Base-by-base conservation (phyloP, 1,140 invertebrate species). In the Drosophila ogumai region DNA sequence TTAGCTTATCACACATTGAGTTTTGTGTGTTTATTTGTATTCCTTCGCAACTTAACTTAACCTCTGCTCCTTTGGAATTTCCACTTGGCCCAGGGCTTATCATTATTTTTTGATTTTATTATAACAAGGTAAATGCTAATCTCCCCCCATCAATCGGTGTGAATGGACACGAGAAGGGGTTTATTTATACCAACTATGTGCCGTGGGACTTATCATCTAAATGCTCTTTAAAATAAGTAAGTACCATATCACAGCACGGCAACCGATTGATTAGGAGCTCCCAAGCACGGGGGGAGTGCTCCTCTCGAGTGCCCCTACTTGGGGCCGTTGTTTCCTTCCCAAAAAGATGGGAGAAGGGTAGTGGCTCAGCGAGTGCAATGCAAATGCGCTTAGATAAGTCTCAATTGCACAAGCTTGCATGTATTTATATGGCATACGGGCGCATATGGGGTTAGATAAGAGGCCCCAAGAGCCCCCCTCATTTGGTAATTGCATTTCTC, bases 361-460 rank as follows among this genome's bases (percentile, higher is more conserved):
- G 7, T 25, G 38, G 9, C 15, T 25, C n/a, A 31, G 19, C 41
- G 6, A 28, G n/a, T 57, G 59, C 60, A 46, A 67, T 76, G 73
- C 55, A 76, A 76, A 67, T 76, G 54, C 61, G 73, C 73, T 76
- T 76, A 76, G 74, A 76, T 76, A 76, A 76, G 73, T 38, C 49
- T 43, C 73, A 59, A 75, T 76, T 76, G 74, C 74, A 76, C 72
- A 75, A 75, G 73, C 71, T 44, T 13, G 56, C 34, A n/a, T 6
- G 10, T 41, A 13, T 28, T 56, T 46, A 32, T 59, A 46, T 17
- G n/a, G n/a, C 34, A 17, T 10, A 40, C 4, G 19, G 38, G 9
- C 17, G 9, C 17, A 19, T 19, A 44, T 9, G 43, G 25, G 47
- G 50, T 75, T 74, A 57, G 72, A 75, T 75, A 75, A 75, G 72